Evolutionary conservation across 2,888 invertebrate genomes (phyloP), one percentile per base, ranked within the genome.

Genomic region (Spilosoma lubricipeda): DNA sequence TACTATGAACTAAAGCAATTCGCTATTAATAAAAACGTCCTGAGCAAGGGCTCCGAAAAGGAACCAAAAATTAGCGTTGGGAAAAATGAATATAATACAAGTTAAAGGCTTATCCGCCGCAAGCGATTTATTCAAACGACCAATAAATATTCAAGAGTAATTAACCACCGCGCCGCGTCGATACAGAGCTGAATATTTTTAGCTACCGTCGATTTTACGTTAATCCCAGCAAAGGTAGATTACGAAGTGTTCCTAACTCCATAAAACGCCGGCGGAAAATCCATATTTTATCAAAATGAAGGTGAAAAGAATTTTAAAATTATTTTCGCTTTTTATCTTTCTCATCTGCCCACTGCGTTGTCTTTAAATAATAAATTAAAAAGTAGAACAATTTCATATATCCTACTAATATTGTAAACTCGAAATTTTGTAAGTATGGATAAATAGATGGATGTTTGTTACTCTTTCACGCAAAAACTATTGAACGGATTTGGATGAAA

Each of bases 81-180:
- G 11, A 90, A 92, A 92, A 92, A 92, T 90, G 90, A 90, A 91
- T 90, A 91, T 92, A 91, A 93, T 90, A 90, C 91, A 92, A 92
- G 93, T 90, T 91, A 92, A 91, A 91, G 92, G 93, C 91, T 93
- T 92, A 93, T 91, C 88, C 90, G 89, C 92, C 89, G 90, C 90
- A 84, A 86, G 92, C 93, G 93, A 93, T 94, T 94, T 94, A 94
- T 94, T 94, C 94, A 94, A 94, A 94, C 93, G 94, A 94, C 93
- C 94, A 93, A 94, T 95, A 94, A 94, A 95, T 95, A 95, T 95
- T 94, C 95, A 95, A 91, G 90, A 94, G 94, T 94, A 94, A 94
- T 94, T 94, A 94, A 93, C 93, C 92, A 87, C 89, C 88, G 89
- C 90, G 88, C 89, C 86, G 86, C 90, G 88, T 90, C 94, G 91